These are phyloP conservation scores for Andinoacara biseriatus DNA, from an alignment of 2,113 vertebrate species.

Conservation along the genomic window DNA sequence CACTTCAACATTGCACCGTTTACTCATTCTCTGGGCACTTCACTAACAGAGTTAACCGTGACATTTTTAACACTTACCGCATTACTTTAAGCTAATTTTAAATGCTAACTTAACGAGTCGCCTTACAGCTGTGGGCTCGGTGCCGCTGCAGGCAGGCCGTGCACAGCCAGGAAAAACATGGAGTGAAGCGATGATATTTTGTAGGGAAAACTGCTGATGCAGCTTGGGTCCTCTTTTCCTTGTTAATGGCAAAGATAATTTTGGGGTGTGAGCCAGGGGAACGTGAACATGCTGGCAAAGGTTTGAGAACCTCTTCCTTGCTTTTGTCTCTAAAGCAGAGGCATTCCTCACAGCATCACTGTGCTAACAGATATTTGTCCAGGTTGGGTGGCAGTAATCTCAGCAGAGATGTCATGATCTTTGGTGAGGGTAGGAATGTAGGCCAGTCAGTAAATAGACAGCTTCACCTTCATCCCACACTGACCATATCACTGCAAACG, in stretches of 20 bases:
- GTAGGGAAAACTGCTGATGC: neutral
- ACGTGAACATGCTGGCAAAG: no score
- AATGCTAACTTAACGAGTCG: neutral
- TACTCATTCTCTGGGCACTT: neutral
- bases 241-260: neutral
- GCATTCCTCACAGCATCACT: neutral
- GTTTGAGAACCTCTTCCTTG: neutral
- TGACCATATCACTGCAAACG: neutral
- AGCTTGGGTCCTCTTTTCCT: neutral
- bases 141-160: neutral
- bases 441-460: no score
- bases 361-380: neutral
- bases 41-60: neutral
- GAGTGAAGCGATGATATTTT: neutral
- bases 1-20: no score
- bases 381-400: neutral
- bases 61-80: neutral
- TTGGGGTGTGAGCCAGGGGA: neutral
- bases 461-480: neutral
- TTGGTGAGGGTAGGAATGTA: no score
- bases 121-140: no score
- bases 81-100: neutral
- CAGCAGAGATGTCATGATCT: neutral
- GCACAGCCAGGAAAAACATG: rapidly evolving
- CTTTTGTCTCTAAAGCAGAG: neutral